phyloP scores from a whole-genome alignment of 2,113 vertebrate species.

The Dermatemys mawii region DNA sequence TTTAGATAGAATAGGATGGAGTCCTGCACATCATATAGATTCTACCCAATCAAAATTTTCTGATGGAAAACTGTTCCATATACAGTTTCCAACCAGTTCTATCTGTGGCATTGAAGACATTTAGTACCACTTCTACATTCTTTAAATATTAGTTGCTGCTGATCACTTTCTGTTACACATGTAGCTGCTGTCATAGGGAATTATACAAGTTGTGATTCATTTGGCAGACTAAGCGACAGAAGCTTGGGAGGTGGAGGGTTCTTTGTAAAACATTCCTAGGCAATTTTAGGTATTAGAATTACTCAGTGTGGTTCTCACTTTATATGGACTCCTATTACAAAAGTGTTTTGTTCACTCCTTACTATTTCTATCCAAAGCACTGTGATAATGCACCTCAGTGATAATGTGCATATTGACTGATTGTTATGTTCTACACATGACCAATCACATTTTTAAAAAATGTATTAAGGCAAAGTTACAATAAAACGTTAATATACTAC shows the following conservation, averaged over 20 bases:
- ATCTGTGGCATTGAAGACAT: neutral
- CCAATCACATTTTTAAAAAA: too few relatives aligned
- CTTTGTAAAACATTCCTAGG: neutral
- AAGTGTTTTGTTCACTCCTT: conserved; percentile 11
- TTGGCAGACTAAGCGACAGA: neutral
- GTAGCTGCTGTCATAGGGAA: neutral
- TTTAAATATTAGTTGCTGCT: neutral
- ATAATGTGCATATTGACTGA: neutral
- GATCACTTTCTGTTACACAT: neutral
- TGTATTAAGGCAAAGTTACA: neutral
- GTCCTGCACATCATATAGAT: neutral
- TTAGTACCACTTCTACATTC: conserved; percentile 16
- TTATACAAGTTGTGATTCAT: neutral
- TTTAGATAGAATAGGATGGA: neutral
- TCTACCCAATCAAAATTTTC: conserved; percentile 34
- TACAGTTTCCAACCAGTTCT: conserved; percentile 14
- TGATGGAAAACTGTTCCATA: conserved; percentile 14
- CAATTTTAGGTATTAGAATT: neutral
- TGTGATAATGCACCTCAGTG: neutral
- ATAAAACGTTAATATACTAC: neutral
- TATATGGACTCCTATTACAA: neutral
- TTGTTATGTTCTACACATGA: neutral
- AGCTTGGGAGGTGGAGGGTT: neutral
- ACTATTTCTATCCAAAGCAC: neutral
- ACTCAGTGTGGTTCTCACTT: neutral